These are phyloP conservation scores for Actenoides hombroni DNA, from an alignment of 2,113 vertebrate species.

Conservation along the genomic window DNA sequence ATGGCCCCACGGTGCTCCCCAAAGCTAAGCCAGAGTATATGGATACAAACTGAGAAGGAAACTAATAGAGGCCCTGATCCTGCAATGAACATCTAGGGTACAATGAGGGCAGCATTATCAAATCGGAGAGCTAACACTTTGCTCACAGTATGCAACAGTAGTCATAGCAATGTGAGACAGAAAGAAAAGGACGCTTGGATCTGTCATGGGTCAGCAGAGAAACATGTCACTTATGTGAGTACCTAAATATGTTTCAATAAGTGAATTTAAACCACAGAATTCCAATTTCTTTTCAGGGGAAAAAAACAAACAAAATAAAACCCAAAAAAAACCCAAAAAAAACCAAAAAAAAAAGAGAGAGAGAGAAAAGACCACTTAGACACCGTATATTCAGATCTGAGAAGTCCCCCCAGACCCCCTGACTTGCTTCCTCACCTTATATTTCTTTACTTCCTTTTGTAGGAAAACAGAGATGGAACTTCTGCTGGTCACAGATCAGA, in stretches of 20 bases:
- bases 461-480: not conserved
- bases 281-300: not conserved
- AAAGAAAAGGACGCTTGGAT: not conserved
- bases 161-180: not conserved
- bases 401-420: not conserved
- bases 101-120: not conserved
- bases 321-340: no score
- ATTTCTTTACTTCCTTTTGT: not conserved
- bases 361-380: not conserved
- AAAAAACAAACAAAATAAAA: not conserved
- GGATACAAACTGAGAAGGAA: not conserved
- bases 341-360: no score
- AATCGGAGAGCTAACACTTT: not conserved
- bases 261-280: not conserved
- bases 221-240: fast-evolving
- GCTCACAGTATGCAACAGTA: not conserved
- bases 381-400: not conserved
- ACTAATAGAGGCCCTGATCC: not conserved
- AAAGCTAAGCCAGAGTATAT: not conserved
- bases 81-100: constrained; percentile 5
- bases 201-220: not conserved
- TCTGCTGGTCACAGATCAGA: not conserved
- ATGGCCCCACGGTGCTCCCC: constrained; percentile 1
- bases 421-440: not conserved
- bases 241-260: not conserved